Conservation (phyloP, 2,113 vertebrate species). For the Sarotherodon lohbergeri region DNA sequence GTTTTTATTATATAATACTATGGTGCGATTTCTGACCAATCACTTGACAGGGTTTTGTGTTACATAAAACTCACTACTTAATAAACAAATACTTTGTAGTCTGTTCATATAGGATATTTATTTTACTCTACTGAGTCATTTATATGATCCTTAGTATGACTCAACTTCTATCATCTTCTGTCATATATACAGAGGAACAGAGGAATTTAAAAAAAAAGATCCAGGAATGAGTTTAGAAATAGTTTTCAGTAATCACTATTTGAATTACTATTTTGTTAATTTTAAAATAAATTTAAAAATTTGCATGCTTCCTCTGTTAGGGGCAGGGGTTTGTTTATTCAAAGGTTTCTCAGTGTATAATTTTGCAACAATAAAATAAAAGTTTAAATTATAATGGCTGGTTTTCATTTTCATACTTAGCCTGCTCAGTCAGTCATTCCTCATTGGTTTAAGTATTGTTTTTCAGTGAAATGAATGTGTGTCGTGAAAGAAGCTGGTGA, state of each 20-base stretch:
- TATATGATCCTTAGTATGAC: fast-evolving
- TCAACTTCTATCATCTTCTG: background rate
- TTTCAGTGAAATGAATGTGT: background rate
- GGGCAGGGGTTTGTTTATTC: background rate
- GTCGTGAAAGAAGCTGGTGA: fast-evolving
- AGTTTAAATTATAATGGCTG: background rate
- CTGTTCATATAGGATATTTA: background rate
- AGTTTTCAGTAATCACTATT: fast-evolving
- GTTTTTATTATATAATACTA: background rate
- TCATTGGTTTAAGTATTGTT: background rate
- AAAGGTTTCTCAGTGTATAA: fast-evolving
- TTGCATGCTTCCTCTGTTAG: background rate
- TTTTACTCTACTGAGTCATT: background rate
- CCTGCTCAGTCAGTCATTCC: background rate
- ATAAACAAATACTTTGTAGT: background rate
- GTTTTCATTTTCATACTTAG: background rate
- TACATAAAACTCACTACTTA: fast-evolving
- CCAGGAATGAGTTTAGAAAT: background rate
- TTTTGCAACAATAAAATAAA: background rate
- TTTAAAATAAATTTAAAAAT: background rate
- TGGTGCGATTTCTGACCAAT: fast-evolving
- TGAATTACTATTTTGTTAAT: fast-evolving
- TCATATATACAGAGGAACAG: background rate
- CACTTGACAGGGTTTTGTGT: fast-evolving
- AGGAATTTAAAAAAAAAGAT: fast-evolving